phyloP scores from a whole-genome alignment of 2,888 invertebrate species.

The Aleiodes alternator region DNA sequence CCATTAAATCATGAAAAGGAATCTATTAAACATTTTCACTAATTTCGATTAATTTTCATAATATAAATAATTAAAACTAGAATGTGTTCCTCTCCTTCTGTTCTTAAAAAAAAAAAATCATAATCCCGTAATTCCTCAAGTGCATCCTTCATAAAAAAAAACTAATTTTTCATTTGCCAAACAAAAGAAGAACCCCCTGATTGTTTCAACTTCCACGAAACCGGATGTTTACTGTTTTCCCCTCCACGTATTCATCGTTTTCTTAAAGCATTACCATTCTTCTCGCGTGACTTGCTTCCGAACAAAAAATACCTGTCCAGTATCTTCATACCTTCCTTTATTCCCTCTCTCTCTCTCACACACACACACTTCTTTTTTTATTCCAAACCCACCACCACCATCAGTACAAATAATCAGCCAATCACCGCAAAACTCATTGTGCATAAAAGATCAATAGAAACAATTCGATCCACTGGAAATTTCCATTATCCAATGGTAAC shows the following conservation, averaged over 20 bases:
- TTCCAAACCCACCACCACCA: constrained; percentile 7
- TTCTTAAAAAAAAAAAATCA: neutral
- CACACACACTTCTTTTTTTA: constrained; percentile 25
- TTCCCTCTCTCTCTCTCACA: constrained; percentile 14
- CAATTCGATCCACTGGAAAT: neutral
- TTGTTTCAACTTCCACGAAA: constrained; percentile 24
- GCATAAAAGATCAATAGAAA: constrained; percentile 15
- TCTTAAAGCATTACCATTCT: constrained; percentile 39
- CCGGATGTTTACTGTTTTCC: constrained; percentile 47
- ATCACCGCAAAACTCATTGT: no score
- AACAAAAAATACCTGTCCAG: constrained; percentile 39
- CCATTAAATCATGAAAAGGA: no score
- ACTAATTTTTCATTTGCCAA: constrained; percentile 11
- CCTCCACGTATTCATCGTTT: constrained; percentile 37
- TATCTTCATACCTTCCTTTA: constrained; percentile 37
- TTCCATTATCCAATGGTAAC: neutral
- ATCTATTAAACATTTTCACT: no score
- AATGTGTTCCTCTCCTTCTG: no score
- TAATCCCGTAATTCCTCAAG: neutral
- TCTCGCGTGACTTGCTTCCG: constrained; percentile 45
- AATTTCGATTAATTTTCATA: no score
- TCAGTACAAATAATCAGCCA: no score
- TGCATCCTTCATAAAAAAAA: constrained; percentile 6
- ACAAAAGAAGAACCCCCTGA: constrained; percentile 27
- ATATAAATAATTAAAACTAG: no score